A percentile compares a stretch with the other conserved stretches of the same genome.
phyloP scores from a whole-genome alignment of 2,113 vertebrate species.

The Perca fluviatilis region DNA sequence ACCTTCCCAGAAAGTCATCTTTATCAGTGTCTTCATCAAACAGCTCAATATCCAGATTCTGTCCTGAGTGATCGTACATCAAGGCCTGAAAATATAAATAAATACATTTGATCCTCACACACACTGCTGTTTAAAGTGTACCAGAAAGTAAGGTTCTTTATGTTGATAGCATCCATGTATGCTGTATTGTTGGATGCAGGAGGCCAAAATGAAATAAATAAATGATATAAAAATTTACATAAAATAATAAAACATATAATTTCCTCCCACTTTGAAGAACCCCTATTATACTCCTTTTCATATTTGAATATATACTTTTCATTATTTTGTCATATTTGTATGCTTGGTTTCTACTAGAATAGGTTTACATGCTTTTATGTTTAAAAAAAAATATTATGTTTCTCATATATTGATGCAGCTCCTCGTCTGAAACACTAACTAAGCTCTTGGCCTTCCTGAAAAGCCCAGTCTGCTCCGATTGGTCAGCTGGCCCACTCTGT shows the following conservation, averaged over 20 bases:
- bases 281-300: too few species aligned
- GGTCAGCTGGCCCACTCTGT: too few species aligned
- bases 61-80: conserved; percentile 87
- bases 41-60: conserved; percentile 91
- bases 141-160: too few species aligned
- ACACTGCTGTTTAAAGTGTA: background rate
- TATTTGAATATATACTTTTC: too few species aligned
- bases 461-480: too few species aligned
- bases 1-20: conserved; percentile 97
- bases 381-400: too few species aligned
- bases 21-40: conserved; percentile 97
- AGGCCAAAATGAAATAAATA: background rate
- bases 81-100: conserved; percentile 80
- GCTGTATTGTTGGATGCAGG: background rate
- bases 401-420: too few species aligned
- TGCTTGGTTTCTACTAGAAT: too few species aligned
- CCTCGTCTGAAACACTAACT: too few species aligned
- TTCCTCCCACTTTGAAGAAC: background rate
- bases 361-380: too few species aligned
- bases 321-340: too few species aligned
- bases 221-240: background rate
- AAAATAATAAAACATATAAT: background rate
- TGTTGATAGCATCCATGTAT: background rate
- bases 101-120: background rate
- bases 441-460: too few species aligned